Evolutionary conservation across 2,113 vertebrate species (phyloP).

Genomic region (Camelus bactrianus): DNA sequence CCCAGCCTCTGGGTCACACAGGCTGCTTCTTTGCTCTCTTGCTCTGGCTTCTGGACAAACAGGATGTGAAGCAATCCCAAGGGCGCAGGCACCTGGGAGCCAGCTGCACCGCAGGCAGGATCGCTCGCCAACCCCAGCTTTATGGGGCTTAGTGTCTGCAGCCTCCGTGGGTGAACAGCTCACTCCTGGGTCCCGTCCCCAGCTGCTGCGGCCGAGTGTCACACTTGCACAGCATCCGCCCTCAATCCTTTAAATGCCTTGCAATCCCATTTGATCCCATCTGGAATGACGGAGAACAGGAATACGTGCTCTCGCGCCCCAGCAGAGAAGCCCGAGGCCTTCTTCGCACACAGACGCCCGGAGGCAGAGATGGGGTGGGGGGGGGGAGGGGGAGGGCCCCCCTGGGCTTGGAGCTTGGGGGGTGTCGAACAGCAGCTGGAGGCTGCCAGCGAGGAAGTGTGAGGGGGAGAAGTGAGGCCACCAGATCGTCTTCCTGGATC

Average conservation of each 20-base stretch:
- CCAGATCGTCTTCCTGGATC: not conserved
- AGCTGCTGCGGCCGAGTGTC: not conserved
- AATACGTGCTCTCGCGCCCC: not conserved
- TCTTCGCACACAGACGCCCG: not conserved
- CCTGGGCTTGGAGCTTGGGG: not conserved
- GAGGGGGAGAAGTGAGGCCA: fast-evolving
- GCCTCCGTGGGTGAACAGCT: constrained; percentile 5
- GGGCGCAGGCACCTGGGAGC: not conserved
- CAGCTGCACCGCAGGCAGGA: not conserved
- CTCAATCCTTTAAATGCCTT: constrained; percentile 29
- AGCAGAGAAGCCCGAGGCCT: not conserved
- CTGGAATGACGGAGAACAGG: not conserved
- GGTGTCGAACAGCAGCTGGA: not conserved
- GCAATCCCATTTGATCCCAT: not conserved
- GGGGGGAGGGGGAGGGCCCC: no score
- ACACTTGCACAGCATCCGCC: not conserved
- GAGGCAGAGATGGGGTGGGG: not conserved
- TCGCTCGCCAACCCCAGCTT: not conserved
- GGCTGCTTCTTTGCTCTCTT: not conserved
- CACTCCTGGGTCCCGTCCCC: not conserved
- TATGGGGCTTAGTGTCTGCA: not conserved
- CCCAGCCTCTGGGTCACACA: not conserved
- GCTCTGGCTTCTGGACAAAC: constrained; percentile 2
- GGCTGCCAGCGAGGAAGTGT: fast-evolving
- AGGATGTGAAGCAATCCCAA: constrained; percentile 49